Conservation (phyloP, 2,888 invertebrate genomes). For the Pseudeuparius sepicola region DNA sequence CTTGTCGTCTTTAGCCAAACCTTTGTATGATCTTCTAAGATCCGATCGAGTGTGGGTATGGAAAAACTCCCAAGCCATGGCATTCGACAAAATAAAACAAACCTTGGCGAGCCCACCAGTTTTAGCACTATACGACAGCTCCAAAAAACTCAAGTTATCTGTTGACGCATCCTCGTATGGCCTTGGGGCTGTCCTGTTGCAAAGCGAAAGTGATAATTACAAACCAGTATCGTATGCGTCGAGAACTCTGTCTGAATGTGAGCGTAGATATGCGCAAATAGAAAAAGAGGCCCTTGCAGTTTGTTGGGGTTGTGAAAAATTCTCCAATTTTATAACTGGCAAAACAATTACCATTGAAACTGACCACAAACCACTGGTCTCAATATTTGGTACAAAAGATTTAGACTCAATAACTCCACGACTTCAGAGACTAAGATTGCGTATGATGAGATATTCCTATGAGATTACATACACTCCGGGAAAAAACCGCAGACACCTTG, state of each 20-base stretch:
- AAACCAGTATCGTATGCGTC: slow-evolving; percentile 15
- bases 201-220: slow-evolving; percentile 4
- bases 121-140: slow-evolving; percentile 12
- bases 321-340: slow-evolving; percentile 8
- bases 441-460: slow-evolving; percentile 1
- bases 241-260: slow-evolving; percentile 11
- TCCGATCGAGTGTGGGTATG: slow-evolving; percentile 8
- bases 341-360: slow-evolving; percentile 1
- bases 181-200: slow-evolving; percentile 11
- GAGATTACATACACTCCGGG: not conserved
- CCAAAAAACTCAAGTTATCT: slow-evolving; percentile 11
- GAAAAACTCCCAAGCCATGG: slow-evolving; percentile 7
- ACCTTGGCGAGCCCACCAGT: slow-evolving; percentile 13
- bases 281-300: slow-evolving; percentile 16
- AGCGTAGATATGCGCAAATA: slow-evolving; percentile 16
- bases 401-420: slow-evolving; percentile 11
- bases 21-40: slow-evolving; percentile 12
- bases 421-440: slow-evolving; percentile 3
- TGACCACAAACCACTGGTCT: too few relatives aligned
- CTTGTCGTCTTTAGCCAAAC: slow-evolving; percentile 10
- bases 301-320: slow-evolving; percentile 12
- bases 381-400: slow-evolving; percentile 12
- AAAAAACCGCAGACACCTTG: slow-evolving; percentile 4
- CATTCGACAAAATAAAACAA: slow-evolving; percentile 11
- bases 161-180: slow-evolving; percentile 15